phyloP scores from a whole-genome alignment of 2,113 vertebrate species.

The Desmodus rotundus region DNA sequence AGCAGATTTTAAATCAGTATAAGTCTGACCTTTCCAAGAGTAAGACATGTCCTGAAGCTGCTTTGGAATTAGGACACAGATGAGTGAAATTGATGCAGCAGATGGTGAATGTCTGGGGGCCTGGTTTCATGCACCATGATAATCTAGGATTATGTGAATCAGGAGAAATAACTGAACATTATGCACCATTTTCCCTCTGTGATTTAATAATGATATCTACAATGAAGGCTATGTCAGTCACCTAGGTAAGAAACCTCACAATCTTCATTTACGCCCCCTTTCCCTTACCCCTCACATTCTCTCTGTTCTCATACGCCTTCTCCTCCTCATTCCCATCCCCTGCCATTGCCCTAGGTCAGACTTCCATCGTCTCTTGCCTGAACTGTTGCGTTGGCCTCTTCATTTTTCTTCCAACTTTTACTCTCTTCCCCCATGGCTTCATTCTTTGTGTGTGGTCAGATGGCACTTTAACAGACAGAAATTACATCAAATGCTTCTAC shows the following conservation, averaged over 20 bases:
- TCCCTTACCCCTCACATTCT: neutral
- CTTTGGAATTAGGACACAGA: constrained; percentile 60
- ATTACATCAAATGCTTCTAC: neutral
- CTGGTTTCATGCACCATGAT: constrained; percentile 37
- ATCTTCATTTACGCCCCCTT: neutral
- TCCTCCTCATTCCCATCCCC: neutral
- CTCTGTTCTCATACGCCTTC: accelerated
- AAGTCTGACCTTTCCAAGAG: constrained; percentile 31
- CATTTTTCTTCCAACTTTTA: neutral
- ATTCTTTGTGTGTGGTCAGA: neutral
- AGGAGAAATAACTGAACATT: constrained; percentile 56
- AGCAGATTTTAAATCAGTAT: neutral
- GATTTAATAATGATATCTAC: constrained; percentile 3
- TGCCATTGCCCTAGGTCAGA: neutral
- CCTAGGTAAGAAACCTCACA: neutral
- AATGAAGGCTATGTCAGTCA: neutral
- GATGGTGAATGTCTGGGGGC: constrained; percentile 53
- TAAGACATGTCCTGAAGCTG: constrained; percentile 38
- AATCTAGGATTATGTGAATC: constrained; percentile 66
- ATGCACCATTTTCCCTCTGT: constrained; percentile 27
- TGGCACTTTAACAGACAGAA: neutral
- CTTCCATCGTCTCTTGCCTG: neutral
- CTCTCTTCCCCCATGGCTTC: neutral
- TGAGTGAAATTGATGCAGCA: constrained; percentile 40
- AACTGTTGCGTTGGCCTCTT: neutral